Evolutionary conservation across 1,140 invertebrate species (phyloP).

Genomic region (Drosophila nikananu): DNA sequence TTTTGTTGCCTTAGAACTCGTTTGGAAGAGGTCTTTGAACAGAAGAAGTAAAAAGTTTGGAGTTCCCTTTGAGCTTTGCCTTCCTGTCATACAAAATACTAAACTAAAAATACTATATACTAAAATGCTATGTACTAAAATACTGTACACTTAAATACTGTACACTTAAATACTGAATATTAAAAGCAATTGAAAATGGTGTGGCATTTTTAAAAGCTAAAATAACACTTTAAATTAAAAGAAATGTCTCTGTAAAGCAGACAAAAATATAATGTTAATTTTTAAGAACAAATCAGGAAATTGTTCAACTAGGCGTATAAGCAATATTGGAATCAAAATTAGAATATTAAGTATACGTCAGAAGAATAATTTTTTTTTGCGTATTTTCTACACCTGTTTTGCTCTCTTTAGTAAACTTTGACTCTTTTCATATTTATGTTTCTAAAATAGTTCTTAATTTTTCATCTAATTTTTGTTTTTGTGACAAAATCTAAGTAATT

Average conservation of each 20-base stretch:
- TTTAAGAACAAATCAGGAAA: not conserved
- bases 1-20: constrained; percentile 70
- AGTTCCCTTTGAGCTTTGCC: no score
- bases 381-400: not conserved
- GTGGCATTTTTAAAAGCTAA: not conserved
- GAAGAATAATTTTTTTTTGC: not conserved
- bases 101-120: no score
- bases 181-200: no score
- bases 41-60: constrained; percentile 20
- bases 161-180: not conserved
- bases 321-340: not conserved
- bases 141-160: no score
- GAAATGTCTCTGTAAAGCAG: not conserved
- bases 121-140: no score
- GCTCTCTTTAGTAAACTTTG: not conserved
- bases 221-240: not conserved
- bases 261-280: not conserved
- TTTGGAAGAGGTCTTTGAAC: constrained; percentile 67
- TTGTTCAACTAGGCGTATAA: constrained; percentile 4
- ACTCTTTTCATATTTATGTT: not conserved
- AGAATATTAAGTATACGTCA: not conserved
- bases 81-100: no score
- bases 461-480: not conserved
- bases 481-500: not conserved
- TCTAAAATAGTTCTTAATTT: not conserved